A percentile compares a stretch with the other conserved stretches of the same genome.
Evolutionary conservation across 2,113 vertebrate genomes (phyloP).

Genomic region (Oreocharis arfaki): DNA sequence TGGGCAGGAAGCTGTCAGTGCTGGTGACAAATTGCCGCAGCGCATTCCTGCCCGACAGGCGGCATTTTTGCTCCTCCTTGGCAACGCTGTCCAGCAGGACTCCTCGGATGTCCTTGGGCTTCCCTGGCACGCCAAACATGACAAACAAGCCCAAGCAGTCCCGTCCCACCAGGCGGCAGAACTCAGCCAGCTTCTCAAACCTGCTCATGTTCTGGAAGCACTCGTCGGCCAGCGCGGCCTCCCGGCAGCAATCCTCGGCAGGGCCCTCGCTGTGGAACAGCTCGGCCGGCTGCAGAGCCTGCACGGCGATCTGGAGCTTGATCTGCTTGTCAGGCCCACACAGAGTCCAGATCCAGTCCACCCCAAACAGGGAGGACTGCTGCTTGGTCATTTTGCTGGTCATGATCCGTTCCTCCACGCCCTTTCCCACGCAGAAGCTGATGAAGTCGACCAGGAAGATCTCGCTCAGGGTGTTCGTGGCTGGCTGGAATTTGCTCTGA

Average conservation of each 20-base stretch:
- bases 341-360: slow-evolving; percentile 64
- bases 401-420: not conserved
- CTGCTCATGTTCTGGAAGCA: not conserved
- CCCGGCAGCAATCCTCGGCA: not conserved
- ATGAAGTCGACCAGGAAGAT: slow-evolving; percentile 69
- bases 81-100: slow-evolving; percentile 55
- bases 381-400: slow-evolving; percentile 67
- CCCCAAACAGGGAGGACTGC: slow-evolving; percentile 50
- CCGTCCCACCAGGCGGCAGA: slow-evolving; percentile 56
- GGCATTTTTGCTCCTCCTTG: not conserved
- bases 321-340: slow-evolving; percentile 43
- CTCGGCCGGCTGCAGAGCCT: slow-evolving; percentile 31
- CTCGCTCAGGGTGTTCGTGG: slow-evolving; percentile 16
- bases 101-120: slow-evolving; percentile 54
- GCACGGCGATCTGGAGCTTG: slow-evolving; percentile 36
- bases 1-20: slow-evolving; percentile 35
- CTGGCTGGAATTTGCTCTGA: slow-evolving; percentile 41
- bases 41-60: not conserved
- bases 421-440: slow-evolving; percentile 49
- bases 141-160: slow-evolving; percentile 64
- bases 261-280: not conserved
- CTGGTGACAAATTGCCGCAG: slow-evolving; percentile 36
- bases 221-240: not conserved
- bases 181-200: slow-evolving; percentile 55
- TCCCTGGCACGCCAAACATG: slow-evolving; percentile 46